Conservation (phyloP, 2,888 invertebrate genomes). For the Clitarchus hookeri region DNA sequence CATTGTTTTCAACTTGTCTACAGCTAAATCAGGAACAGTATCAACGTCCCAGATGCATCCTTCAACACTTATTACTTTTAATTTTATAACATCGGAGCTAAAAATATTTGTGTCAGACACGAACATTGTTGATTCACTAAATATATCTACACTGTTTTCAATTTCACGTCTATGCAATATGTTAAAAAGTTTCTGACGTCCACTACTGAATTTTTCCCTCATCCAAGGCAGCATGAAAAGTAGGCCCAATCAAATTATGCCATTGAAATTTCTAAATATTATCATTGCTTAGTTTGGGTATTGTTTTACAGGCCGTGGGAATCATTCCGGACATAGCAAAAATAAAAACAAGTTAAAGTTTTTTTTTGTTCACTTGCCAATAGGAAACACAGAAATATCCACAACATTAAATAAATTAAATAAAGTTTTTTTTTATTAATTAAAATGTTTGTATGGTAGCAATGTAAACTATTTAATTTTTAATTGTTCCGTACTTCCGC, state of each 20-base stretch:
- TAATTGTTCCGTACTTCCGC: too few species aligned
- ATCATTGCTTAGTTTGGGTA: not conserved
- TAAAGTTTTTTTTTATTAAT: too few species aligned
- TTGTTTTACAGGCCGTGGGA: not conserved
- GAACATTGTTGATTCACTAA: constrained; percentile 50
- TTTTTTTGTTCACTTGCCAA: too few species aligned
- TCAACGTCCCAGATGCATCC: constrained; percentile 51
- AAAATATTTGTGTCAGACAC: constrained; percentile 49
- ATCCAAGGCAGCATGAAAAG: constrained; percentile 54
- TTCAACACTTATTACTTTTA: constrained; percentile 52
- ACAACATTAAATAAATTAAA: too few species aligned
- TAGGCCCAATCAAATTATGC: not conserved
- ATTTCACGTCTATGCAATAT: constrained; percentile 34
- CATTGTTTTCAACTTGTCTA: constrained; percentile 53
- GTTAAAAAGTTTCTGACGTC: constrained; percentile 46
- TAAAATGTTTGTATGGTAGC: too few species aligned
- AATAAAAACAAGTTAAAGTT: too few species aligned
- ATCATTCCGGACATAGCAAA: too few species aligned
- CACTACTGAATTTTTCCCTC: constrained; percentile 55
- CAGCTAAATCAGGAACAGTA: constrained; percentile 51
- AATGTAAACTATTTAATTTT: too few species aligned
- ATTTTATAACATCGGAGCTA: constrained; percentile 44
- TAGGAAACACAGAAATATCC: too few species aligned
- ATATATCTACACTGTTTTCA: not conserved
- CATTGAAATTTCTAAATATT: not conserved